Conservation (phyloP, 2,888 invertebrate species). For the Halictus quadricinctus region DNA sequence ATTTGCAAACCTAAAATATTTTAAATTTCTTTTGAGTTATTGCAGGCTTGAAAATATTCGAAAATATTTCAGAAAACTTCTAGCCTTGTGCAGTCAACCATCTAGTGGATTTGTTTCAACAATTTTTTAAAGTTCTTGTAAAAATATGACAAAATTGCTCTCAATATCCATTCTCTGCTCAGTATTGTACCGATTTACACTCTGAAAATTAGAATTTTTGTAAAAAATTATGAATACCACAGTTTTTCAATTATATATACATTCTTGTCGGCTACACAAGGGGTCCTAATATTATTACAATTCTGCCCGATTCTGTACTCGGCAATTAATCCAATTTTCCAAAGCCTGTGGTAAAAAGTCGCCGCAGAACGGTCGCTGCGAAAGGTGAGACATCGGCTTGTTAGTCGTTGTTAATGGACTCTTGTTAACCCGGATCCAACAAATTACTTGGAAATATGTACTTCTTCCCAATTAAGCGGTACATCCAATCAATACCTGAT, state of each 20-base stretch:
- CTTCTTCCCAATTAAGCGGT: not conserved
- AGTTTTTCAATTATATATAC: no score
- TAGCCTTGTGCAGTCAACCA: no score
- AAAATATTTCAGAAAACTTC: not conserved
- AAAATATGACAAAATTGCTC: no score
- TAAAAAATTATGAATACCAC: no score
- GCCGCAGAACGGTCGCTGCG: not conserved
- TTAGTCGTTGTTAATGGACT: not conserved
- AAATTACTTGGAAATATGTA: not conserved
- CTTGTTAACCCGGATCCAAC: not conserved
- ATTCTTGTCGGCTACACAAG: no score
- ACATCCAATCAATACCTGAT: not conserved
- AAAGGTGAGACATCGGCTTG: not conserved
- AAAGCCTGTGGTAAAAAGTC: not conserved
- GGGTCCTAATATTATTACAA: not conserved
- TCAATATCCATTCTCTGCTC: no score
- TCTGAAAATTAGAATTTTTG: no score
- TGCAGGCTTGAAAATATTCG: not conserved
- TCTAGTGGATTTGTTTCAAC: no score
- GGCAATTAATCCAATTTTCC: not conserved
- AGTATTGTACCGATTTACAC: no score
- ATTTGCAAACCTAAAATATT: not conserved
- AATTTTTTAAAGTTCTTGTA: no score
- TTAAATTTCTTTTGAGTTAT: not conserved
- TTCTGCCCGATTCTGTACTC: not conserved